phyloP scores from a whole-genome alignment of 2,888 invertebrate genomes.

The Erannis defoliaria region DNA sequence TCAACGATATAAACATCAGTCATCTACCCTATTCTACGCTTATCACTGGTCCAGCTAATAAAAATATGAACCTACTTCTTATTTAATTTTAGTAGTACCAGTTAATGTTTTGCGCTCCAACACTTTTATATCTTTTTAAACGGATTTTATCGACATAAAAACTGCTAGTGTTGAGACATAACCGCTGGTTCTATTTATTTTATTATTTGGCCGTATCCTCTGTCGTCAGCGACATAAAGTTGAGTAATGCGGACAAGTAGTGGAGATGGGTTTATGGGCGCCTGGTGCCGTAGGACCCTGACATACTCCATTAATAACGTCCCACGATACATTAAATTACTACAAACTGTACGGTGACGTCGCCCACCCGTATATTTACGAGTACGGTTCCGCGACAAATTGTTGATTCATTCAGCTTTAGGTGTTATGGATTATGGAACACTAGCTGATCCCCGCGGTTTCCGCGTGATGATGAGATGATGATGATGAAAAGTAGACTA shows the following conservation, averaged over 20 bases:
- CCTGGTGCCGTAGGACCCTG: slow-evolving; percentile 45
- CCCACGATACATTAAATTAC: slow-evolving; percentile 34
- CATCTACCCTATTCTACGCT: no score
- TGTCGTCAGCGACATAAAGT: slow-evolving; percentile 40
- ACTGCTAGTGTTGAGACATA: slow-evolving; percentile 21
- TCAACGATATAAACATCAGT: no score
- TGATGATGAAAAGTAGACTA: no score
- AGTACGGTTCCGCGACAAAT: slow-evolving; percentile 3
- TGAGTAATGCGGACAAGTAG: slow-evolving; percentile 43
- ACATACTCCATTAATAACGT: slow-evolving; percentile 49
- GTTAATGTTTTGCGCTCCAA: background rate
- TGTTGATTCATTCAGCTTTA: background rate
- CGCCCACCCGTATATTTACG: slow-evolving; percentile 33
- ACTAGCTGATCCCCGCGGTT: background rate
- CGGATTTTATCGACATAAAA: slow-evolving; percentile 27
- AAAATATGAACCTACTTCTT: no score
- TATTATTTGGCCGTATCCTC: slow-evolving; percentile 37
- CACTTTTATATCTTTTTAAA: slow-evolving; percentile 25
- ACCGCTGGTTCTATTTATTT: slow-evolving; percentile 28
- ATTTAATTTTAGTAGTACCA: background rate
- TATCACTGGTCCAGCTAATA: no score
- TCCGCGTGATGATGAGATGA: no score
- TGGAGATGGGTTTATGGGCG: slow-evolving; percentile 37
- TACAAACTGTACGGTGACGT: slow-evolving; percentile 43
- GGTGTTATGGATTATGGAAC: background rate